phyloP scores from a whole-genome alignment of 2,888 invertebrate genomes.

The Danaus chrysippus region DNA sequence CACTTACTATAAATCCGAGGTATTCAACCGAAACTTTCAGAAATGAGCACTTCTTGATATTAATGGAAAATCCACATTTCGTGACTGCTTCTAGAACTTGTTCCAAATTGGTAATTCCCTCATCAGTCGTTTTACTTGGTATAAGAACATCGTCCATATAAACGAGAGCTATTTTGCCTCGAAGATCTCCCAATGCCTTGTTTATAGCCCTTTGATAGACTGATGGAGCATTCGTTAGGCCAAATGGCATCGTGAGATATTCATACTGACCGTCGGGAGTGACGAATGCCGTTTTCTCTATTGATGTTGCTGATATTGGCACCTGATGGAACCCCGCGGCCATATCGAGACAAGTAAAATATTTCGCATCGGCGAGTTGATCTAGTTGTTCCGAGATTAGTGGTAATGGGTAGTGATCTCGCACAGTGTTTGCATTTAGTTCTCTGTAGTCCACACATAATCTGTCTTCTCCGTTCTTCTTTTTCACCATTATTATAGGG shows the following conservation, averaged over 20 bases:
- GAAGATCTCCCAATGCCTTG: slow-evolving; percentile 17
- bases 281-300: slow-evolving; percentile 25
- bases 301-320: slow-evolving; percentile 14
- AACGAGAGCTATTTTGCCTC: slow-evolving; percentile 13
- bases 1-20: slow-evolving; percentile 31
- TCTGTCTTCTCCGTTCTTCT: slow-evolving; percentile 27
- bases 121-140: slow-evolving; percentile 1
- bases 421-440: no score
- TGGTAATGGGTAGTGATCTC: slow-evolving; percentile 27
- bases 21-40: slow-evolving; percentile 30
- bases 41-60: slow-evolving; percentile 6
- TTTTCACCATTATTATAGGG: slow-evolving; percentile 25
- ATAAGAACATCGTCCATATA: slow-evolving; percentile 30
- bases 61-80: no score
- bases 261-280: slow-evolving; percentile 24
- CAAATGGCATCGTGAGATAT: slow-evolving; percentile 30
- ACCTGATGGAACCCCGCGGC: no score
- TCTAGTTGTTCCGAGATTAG: slow-evolving; percentile 23
- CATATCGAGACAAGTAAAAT: slow-evolving; percentile 25
- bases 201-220: slow-evolving; percentile 26
- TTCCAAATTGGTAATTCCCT: slow-evolving; percentile 10
- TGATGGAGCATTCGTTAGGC: slow-evolving; percentile 22
- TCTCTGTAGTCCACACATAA: slow-evolving; percentile 30
- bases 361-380: slow-evolving; percentile 10
- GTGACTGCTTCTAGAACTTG: background rate